phyloP scores from a whole-genome alignment of 2,888 invertebrate species.

The Sepioteuthis lessoniana region DNA sequence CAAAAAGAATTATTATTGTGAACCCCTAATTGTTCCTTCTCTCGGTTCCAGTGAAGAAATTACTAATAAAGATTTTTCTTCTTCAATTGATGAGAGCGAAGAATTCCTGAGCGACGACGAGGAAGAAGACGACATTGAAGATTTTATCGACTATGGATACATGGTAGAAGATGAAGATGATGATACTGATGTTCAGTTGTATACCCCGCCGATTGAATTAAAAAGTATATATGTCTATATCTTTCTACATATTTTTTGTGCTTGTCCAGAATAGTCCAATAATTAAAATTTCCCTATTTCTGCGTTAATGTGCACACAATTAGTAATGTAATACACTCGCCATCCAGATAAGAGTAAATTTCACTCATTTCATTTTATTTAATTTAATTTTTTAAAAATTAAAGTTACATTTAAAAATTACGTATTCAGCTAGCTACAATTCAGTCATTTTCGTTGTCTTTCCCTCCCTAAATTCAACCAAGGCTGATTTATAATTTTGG shows the following conservation, averaged over 20 bases:
- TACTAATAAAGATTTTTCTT: neutral
- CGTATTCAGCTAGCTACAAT: no score
- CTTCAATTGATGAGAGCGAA: neutral
- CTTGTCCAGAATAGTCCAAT: neutral
- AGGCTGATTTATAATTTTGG: no score
- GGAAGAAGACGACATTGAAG: neutral
- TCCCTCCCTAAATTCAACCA: no score
- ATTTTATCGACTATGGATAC: constrained; percentile 2
- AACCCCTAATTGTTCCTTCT: neutral
- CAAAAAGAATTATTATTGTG: neutral
- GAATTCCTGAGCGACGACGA: neutral
- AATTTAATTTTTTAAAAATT: no score
- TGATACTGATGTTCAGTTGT: neutral
- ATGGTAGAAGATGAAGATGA: neutral
- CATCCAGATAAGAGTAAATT: no score
- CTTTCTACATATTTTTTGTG: neutral
- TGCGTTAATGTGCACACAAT: no score
- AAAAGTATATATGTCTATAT: neutral
- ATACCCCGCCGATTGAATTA: constrained; percentile 1
- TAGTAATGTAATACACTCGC: no score
- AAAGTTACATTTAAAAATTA: no score
- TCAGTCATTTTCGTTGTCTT: no score
- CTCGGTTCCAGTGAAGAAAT: neutral
- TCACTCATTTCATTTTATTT: no score
- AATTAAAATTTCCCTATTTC: neutral